Percentiles rank a stretch among this genome's conserved stretches.
Evolutionary conservation across 2,797 vertebrate species (phyloP).

Genomic region (Manis javanica): DNA sequence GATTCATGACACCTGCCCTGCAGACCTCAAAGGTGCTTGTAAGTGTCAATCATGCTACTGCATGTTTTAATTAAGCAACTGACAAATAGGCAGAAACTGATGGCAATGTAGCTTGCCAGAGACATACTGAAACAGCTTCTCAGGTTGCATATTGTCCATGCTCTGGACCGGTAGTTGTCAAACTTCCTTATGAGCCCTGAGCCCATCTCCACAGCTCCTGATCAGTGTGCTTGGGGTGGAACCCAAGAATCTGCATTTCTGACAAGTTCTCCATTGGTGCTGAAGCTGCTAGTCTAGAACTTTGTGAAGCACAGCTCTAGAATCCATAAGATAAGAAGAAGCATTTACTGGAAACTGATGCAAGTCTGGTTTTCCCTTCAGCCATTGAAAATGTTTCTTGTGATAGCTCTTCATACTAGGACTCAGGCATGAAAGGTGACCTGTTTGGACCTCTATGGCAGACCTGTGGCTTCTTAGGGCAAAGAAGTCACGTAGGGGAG

Average conservation of each 20-base stretch:
- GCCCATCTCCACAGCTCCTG: background rate
- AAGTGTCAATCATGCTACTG: background rate
- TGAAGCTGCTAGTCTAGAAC: background rate
- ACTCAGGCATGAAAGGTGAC: background rate
- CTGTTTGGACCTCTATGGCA: background rate
- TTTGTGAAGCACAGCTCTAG: background rate
- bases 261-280: background rate
- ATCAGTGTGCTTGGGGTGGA: background rate
- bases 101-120: background rate
- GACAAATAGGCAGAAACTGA: background rate
- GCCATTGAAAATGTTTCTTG: background rate
- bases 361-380: background rate
- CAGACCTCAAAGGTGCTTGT: background rate
- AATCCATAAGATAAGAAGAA: background rate
- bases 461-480: background rate
- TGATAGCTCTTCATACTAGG: background rate
- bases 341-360: fast-evolving
- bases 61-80: background rate
- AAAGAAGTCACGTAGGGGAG: no score
- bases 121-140: background rate
- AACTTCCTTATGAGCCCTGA: background rate
- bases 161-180: background rate
- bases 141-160: background rate
- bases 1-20: background rate
- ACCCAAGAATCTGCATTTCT: background rate